These are phyloP conservation scores for Drosophila malerkotliana DNA, from an alignment of 1,140 invertebrate genomes.

Conservation along the genomic window DNA sequence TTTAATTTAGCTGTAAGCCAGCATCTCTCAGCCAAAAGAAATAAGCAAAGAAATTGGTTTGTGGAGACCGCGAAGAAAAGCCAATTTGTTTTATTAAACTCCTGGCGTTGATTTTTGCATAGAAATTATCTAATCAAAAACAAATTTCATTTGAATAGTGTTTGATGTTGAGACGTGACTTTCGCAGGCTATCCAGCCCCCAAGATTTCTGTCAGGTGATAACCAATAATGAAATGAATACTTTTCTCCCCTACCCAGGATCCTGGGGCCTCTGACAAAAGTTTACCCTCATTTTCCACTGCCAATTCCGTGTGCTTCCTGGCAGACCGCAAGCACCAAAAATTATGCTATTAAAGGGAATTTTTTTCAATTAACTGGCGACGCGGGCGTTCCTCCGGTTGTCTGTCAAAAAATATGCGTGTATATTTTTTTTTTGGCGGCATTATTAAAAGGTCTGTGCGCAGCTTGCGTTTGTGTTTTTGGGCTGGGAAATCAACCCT, in stretches of 20 bases:
- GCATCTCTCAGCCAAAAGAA: not conserved
- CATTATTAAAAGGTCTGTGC: conserved; percentile 41
- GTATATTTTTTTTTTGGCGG: conserved; percentile 30
- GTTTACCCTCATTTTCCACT: not conserved
- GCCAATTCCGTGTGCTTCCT: not conserved
- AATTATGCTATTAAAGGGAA: conserved; percentile 48
- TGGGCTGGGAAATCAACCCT: conserved; percentile 30
- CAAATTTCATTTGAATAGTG: conserved; percentile 54
- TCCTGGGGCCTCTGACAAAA: not conserved
- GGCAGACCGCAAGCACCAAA: conserved; percentile 1
- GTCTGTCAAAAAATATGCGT: conserved; percentile 38
- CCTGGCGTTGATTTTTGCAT: conserved; percentile 44
- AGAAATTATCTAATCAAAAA: conserved; percentile 56
- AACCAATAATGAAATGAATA: conserved; percentile 31
- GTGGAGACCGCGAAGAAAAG: conserved; percentile 12
- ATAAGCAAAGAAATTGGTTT: not conserved
- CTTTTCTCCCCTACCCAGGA: not conserved
- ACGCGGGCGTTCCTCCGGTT: conserved; percentile 31
- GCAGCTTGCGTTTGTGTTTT: conserved; percentile 24
- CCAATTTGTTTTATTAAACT: conserved; percentile 56
- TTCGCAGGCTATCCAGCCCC: conserved; percentile 15
- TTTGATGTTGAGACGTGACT: conserved; percentile 49
- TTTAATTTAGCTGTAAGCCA: conserved; percentile 46
- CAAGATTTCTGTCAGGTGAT: conserved; percentile 37
- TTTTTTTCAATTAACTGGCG: conserved; percentile 46